phyloP scores from a whole-genome alignment of 2,888 invertebrate species.

The Melanchra persicariae region DNA sequence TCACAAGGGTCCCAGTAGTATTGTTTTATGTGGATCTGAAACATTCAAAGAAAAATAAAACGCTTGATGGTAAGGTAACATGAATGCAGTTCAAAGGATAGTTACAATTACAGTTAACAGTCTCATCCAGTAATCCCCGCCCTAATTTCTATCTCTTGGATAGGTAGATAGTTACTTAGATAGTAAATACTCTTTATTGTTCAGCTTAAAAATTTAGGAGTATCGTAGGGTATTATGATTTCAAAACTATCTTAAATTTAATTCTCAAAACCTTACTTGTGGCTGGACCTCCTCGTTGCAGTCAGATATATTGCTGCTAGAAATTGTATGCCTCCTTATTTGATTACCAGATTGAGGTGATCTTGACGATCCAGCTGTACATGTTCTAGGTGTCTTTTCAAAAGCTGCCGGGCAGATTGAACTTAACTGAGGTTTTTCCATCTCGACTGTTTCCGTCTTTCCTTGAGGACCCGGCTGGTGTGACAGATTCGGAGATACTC shows the following conservation, averaged over 20 bases:
- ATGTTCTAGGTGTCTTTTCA: constrained; percentile 7
- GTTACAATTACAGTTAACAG: neutral
- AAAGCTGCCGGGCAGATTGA: constrained; percentile 7
- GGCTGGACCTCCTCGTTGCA: constrained; percentile 38
- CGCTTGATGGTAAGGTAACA: neutral
- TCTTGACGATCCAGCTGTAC: neutral
- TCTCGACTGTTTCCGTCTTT: neutral
- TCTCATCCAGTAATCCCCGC: too few relatives aligned
- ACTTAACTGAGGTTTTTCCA: neutral
- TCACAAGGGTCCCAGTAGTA: constrained; percentile 73
- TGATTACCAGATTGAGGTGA: neutral
- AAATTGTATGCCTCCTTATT: constrained; percentile 21
- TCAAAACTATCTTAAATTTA: too few relatives aligned
- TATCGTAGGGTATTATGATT: too few relatives aligned
- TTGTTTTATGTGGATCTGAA: constrained; percentile 74
- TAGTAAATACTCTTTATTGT: too few relatives aligned
- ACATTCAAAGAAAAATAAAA: constrained; percentile 41
- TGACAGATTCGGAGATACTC: neutral
- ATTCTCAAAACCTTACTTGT: constrained; percentile 34
- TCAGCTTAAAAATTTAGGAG: too few relatives aligned
- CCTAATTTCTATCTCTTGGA: too few relatives aligned
- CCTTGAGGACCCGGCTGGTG: neutral
- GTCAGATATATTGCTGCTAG: constrained; percentile 4
- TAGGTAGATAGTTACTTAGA: too few relatives aligned
- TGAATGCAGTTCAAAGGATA: neutral